Conservation (phyloP, 2,113 vertebrate genomes). For the Mormyrus iriodes region DNA sequence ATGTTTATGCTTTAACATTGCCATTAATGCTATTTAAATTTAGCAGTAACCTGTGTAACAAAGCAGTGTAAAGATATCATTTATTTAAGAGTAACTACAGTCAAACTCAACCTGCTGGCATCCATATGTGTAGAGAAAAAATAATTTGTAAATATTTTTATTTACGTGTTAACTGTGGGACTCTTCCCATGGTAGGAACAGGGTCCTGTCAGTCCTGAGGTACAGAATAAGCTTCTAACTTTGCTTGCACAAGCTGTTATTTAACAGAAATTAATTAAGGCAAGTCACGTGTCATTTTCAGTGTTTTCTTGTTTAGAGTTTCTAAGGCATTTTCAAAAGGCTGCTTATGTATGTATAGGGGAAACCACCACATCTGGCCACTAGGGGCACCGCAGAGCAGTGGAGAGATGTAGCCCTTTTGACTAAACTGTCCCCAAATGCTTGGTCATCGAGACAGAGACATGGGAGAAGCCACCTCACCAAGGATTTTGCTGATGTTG, state of each 20-base stretch:
- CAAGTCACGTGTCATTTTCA: not conserved
- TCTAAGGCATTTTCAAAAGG: not conserved
- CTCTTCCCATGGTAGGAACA: not conserved
- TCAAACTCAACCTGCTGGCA: not conserved
- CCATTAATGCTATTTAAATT: not conserved
- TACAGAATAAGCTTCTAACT: not conserved
- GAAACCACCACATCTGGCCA: not conserved
- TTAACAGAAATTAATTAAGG: not conserved
- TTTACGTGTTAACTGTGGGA: not conserved
- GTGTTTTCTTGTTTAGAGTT: not conserved
- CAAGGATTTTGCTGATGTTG: conserved; percentile 99
- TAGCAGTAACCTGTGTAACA: not conserved
- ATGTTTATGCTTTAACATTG: not conserved
- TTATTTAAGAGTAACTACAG: not conserved
- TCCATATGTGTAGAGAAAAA: not conserved
- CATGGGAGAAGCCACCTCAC: conserved; percentile 60
- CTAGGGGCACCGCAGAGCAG: not conserved
- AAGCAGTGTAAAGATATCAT: not conserved
- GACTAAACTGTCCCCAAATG: not conserved
- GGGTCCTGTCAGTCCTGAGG: not conserved
- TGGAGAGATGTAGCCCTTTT: not conserved
- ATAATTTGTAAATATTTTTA: not conserved
- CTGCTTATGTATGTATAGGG: not conserved
- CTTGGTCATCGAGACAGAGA: not conserved
- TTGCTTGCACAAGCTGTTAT: not conserved